Evolutionary conservation across 2,888 invertebrate species (phyloP), one percentile per base, ranked within the genome.

Genomic region (Chelonus formosanus): DNA sequence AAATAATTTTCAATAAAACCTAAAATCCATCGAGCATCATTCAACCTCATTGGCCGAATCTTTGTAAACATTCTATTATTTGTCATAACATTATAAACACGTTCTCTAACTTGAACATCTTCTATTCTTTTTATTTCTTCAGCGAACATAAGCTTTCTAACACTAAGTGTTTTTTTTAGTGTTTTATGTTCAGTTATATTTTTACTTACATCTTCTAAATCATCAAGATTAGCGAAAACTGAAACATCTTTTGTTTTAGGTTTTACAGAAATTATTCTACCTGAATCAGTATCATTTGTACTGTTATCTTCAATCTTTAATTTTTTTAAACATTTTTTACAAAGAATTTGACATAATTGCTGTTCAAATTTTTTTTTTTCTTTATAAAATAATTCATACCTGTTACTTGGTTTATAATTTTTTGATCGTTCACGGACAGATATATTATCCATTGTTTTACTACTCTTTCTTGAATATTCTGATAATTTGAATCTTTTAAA

Each of bases 391-490:
- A 40, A 48, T 52, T n/a, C 53, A 34, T 82, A 82, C 81, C 80
- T 82, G 72, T 77, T 80, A 65, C 74, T 76, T 6, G 81, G 80
- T 64, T 72, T 78, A 59, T 82, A 81, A 68, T 69, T 74, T 69
- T 70, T 76, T 20, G 68, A 69, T 63, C 67, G 80, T 35, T 75
- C 69, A 3, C 70, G 73, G 2, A 72, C 67, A 3, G 75, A 74
- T 20, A 65, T 44, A 20, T 74, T 55, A 65, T 69, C 32, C 40
- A 56, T n/a, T 57, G 44, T 10, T 67, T 60, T 8, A 31, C 52
- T 68, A 5, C 54, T 56, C 7, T 62, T 53, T 36, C 69, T 68
- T 35, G 63, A 61, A 3, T 63, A 44, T 47, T 65, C 74, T 47
- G 56, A 63, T 3, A 56, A 63, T 48, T 20, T 56, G 20, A 47